Conservation (phyloP, 1,140 invertebrate species). For the Prorops nasuta region DNA sequence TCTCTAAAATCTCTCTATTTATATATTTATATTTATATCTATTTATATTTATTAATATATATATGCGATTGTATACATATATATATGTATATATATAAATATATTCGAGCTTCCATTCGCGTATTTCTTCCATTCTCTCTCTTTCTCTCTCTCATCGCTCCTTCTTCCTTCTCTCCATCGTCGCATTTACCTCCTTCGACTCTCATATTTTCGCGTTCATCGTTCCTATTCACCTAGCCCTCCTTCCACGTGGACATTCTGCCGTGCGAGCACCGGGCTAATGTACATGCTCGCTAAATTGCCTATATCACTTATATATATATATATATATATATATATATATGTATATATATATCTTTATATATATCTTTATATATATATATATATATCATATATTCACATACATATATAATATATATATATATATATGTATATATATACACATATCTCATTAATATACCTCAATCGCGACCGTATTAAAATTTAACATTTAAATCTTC, state of each 20-base stretch:
- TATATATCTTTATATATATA: constrained; percentile 37
- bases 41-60: neutral
- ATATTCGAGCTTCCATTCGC: constrained; percentile 1
- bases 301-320: constrained; percentile 49
- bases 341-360: constrained; percentile 19
- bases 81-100: constrained; percentile 1
- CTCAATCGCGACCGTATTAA: constrained; percentile 57
- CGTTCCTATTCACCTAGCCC: too few relatives aligned
- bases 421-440: constrained; percentile 41
- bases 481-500: constrained; percentile 58
- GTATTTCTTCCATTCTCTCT: neutral
- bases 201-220: neutral
- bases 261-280: constrained; percentile 37
- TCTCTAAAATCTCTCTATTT: neutral
- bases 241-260: constrained; percentile 17
- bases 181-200: constrained; percentile 3
- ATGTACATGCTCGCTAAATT: constrained; percentile 58
- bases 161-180: neutral
- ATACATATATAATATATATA: too few relatives aligned
- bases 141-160: neutral
- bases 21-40: neutral
- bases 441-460: constrained; percentile 26
- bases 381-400: constrained; percentile 41
- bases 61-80: neutral
- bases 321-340: constrained; percentile 36